Base-by-base conservation (phyloP, 1,140 invertebrate genomes). In the Bursaphelenchus mucronatus region DNA sequence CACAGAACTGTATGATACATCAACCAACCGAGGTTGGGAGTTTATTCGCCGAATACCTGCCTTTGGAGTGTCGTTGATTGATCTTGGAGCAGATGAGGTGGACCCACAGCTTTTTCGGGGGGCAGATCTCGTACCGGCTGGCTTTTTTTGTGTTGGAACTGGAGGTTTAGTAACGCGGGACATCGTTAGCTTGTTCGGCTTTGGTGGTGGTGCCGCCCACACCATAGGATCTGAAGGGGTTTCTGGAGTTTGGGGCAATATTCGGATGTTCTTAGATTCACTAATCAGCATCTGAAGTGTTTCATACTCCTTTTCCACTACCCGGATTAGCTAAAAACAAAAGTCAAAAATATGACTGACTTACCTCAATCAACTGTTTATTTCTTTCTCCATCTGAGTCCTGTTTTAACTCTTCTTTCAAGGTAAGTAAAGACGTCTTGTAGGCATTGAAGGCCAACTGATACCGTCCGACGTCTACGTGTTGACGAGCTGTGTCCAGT, bases 191-290 rank as follows among this genome's bases (percentile, higher is more conserved):
- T n/a, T 39, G 13, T 43, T 59, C 45, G 57, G 57, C 13, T n/a
- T 13, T 30, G 19, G 41, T 8, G 56, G 56, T 8, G 56, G 40
- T 39, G 57, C 3, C 13, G 13, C 10, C 57, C 57, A 59, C 13
- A 59, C 57, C 57, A 59, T 59, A 11, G 57, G 57, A 43, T 59
- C 57, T n/a, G 41, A n/a, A 11, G 57, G 57, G 11, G 57, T 59
- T 50, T 59, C 57, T 39, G 57, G 57, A n/a, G 44, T 44, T 43
- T n/a, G 11, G 11, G 13, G 13, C 11, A 59, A 30, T 5, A 30
- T 50, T 57, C 2, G 41, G 7, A 59, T 59, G 17, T 59, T 13
- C 13, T 59, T 39, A 11, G 45, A 50, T 50, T 59, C 57, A 44
- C 3, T 39, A 13, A 59, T 44, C 57, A 59, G 41, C 11, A 19